Base-by-base conservation (phyloP, 2,888 invertebrate genomes). In the Agrilus mali region DNA sequence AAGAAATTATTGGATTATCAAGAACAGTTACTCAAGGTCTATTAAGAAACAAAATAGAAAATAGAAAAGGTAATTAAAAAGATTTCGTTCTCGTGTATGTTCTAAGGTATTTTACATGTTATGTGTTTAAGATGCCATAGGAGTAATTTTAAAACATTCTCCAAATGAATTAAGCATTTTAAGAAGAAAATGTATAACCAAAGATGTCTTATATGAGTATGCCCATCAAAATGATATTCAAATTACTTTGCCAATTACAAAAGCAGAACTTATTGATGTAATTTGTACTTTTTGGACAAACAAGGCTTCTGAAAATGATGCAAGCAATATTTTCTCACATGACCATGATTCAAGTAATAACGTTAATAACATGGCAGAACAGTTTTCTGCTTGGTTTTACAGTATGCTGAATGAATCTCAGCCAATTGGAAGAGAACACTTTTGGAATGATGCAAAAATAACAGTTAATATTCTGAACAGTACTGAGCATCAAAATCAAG, bases 341-440 rank as follows among this genome's bases (percentile, higher is more conserved):
- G 8, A 40, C 38, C 38, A 33, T n/a, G 14, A 34, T 36, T 14
- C 27, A 14, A 14, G 17, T 40, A 27, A 5, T 27, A 27, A 52
- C 22, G 64, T 73, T 36, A 59, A 70, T 51, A 48, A 65, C 31
- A 59, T 78, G 52, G 74, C 76, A 0, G 54, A 66, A n/a, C 65
- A 74, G 50, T 78, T 78, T 59, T 53, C 68, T 0, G 65, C 69
- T 45, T 79, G 78, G 78, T 78, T 74, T 57, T 79, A 73, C 46
- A 48, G 55, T 4, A 56, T 70, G 55, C 52, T 71, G 42, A 73
- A 73, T 51, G 55, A 59, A 2, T 56, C 61, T 40, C 60, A 58
- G 17, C 46, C 49, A 14, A 60, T 77, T 20, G 67, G 66, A 17
- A 42, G 62, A 1, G 65, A 69, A 22, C 77, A 78, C 55, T 75